Conservation (phyloP, 64 coral and sea anemone species). For the Acropora tenuis region DNA sequence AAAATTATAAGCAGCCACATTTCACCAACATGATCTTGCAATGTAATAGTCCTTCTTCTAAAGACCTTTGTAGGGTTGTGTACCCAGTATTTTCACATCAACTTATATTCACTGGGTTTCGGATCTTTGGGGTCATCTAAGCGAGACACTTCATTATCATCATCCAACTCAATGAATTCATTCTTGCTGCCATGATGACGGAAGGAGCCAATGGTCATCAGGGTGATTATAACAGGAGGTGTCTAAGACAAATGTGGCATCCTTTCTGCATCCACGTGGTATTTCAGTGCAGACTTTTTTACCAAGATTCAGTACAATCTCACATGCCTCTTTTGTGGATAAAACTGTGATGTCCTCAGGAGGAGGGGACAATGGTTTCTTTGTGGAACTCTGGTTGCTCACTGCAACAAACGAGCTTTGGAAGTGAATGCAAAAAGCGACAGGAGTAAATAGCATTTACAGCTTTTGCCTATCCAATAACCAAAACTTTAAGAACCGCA, state of each 20-base stretch:
- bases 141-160: constrained; percentile 37
- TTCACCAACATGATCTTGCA: not conserved
- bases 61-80: not conserved
- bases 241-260: not conserved
- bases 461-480: too few species aligned
- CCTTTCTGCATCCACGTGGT: not conserved
- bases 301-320: not conserved
- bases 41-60: not conserved
- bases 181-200: not conserved
- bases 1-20: not conserved
- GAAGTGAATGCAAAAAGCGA: too few species aligned
- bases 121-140: not conserved
- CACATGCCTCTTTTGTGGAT: not conserved
- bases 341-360: too few species aligned
- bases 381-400: too few species aligned
- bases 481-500: too few species aligned
- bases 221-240: not conserved
- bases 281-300: constrained; percentile 11
- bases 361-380: too few species aligned
- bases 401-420: not conserved
- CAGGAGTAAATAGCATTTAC: too few species aligned
- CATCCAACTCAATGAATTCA: not conserved
- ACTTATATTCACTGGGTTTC: constrained; percentile 8
- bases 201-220: constrained; percentile 29
- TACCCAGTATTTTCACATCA: constrained; percentile 11